A percentile compares a stretch with the other conserved stretches of the same genome.
Evolutionary conservation across 2,113 vertebrate species (phyloP).

Genomic region (Platichthys flesus): DNA sequence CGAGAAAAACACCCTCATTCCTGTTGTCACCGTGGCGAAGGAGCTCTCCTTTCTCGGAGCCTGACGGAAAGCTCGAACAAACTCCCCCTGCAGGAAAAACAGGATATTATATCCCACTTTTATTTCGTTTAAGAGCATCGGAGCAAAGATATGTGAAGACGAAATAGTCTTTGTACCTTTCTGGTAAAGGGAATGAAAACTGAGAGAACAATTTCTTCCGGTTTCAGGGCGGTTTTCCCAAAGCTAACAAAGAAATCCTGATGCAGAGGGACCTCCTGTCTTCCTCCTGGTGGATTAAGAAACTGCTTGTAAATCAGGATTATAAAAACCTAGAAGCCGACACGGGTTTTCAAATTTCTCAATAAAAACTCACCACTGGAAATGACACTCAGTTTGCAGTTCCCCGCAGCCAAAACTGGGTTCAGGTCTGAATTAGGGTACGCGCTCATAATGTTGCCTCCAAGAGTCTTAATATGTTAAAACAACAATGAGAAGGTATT

Average conservation of each 20-base stretch:
- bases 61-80: slow-evolving; percentile 87
- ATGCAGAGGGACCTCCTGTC: slow-evolving; percentile 80
- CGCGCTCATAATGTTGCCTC: slow-evolving; percentile 88
- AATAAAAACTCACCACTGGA: slow-evolving; percentile 80
- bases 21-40: slow-evolving; percentile 83
- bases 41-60: slow-evolving; percentile 87
- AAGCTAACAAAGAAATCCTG: slow-evolving; percentile 86
- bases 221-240: slow-evolving; percentile 79
- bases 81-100: slow-evolving; percentile 83
- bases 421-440: slow-evolving; percentile 92
- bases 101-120: not conserved
- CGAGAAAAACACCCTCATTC: slow-evolving; percentile 87
- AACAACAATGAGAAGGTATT: not conserved
- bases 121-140: no score
- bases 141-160: not conserved
- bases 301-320: not conserved
- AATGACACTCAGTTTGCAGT: slow-evolving; percentile 81
- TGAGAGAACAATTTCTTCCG: slow-evolving; percentile 87
- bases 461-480: slow-evolving; percentile 83
- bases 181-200: slow-evolving; percentile 86
- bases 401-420: slow-evolving; percentile 87
- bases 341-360: not conserved
- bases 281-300: slow-evolving; percentile 63
- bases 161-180: slow-evolving; percentile 76
- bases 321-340: not conserved